phyloP scores from a whole-genome alignment of 1,140 invertebrate genomes.

The Diorhabda sublineata region DNA sequence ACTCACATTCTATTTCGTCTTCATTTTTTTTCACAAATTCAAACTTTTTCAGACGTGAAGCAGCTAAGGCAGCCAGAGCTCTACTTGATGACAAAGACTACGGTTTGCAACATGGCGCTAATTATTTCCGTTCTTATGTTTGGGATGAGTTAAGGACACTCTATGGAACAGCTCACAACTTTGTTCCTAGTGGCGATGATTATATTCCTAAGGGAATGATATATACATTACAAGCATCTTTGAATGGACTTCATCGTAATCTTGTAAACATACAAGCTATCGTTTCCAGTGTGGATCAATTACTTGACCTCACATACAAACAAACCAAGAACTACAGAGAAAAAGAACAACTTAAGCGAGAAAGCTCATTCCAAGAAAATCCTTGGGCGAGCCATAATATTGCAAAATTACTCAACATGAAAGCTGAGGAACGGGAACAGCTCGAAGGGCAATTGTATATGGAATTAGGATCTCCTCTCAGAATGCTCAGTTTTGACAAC shows the following conservation, averaged over 20 bases:
- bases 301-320: conserved; percentile 45
- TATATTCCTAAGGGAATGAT: conserved; percentile 51
- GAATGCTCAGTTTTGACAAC: conserved; percentile 52
- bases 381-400: conserved; percentile 51
- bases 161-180: conserved; percentile 44
- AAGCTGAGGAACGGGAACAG: conserved; percentile 50
- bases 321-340: conserved; percentile 28
- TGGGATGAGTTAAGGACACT: conserved; percentile 48
- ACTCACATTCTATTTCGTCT: conserved; percentile 43
- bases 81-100: conserved; percentile 54
- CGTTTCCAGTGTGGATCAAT: conserved; percentile 52
- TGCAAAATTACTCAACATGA: conserved; percentile 55
- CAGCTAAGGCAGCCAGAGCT: conserved; percentile 53
- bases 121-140: conserved; percentile 45
- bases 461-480: conserved; percentile 21
- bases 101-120: conserved; percentile 52
- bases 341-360: conserved; percentile 27
- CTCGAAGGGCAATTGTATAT: conserved; percentile 54
- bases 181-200: conserved; percentile 56
- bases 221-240: conserved; percentile 41
- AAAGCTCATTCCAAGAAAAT: conserved; percentile 30
- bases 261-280: conserved; percentile 37
- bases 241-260: conserved; percentile 45
- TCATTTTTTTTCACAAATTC: not conserved
- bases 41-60: conserved; percentile 47